These are phyloP conservation scores for Slavum lentiscoides DNA, from an alignment of 2,888 invertebrate genomes.

Conservation along the genomic window DNA sequence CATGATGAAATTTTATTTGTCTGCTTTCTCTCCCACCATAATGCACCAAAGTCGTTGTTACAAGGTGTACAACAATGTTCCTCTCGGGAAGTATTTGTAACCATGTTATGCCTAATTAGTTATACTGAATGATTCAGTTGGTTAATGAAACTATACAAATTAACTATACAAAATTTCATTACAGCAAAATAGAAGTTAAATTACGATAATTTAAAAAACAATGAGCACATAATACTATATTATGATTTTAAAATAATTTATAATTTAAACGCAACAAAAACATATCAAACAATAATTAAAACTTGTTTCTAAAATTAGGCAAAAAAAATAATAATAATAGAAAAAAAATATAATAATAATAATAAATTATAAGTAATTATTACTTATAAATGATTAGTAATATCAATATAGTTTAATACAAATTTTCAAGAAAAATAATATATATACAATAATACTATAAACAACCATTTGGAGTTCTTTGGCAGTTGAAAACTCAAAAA, in stretches of 20 bases:
- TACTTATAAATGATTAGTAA: conserved; percentile 34
- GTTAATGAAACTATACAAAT: conserved; percentile 37
- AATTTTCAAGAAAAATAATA: conserved; percentile 28
- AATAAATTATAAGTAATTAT: conserved; percentile 34
- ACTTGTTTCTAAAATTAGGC: conserved; percentile 45
- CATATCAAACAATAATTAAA: conserved; percentile 40
- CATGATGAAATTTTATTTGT: neutral
- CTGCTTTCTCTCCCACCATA: conserved; percentile 24
- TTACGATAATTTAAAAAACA: conserved; percentile 26
- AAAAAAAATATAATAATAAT: neutral
- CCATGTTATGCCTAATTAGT: neutral
- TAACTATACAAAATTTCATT: conserved; percentile 32
- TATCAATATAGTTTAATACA: conserved; percentile 23
- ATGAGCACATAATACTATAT: conserved; percentile 36
- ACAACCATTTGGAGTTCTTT: conserved; percentile 46
- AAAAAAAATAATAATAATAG: conserved; percentile 20
- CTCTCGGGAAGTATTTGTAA: neutral
- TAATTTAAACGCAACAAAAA: conserved; percentile 50
- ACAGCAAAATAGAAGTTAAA: conserved; percentile 22
- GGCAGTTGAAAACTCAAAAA: conserved; percentile 30
- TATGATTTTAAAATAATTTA: conserved; percentile 50
- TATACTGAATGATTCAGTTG: conserved; percentile 13
- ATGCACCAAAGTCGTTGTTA: conserved; percentile 7
- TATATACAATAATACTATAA: conserved; percentile 10
- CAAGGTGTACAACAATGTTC: neutral